These are phyloP conservation scores for Drosophila pseudoananassae DNA, from an alignment of 1,140 invertebrate species.

Conservation along the genomic window DNA sequence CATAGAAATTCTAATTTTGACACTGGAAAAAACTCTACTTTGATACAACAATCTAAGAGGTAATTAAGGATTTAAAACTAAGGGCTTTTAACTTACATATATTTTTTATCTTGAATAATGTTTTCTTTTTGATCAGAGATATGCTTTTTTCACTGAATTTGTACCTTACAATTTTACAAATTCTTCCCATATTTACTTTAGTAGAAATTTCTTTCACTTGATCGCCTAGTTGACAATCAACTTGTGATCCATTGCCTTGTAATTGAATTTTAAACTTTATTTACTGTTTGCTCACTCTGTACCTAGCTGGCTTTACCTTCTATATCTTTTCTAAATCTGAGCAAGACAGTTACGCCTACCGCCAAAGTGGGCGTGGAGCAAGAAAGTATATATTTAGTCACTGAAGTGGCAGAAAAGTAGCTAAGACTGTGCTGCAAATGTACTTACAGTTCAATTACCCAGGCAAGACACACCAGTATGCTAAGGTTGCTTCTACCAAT, in stretches of 20 bases:
- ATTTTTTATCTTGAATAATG: too few species aligned
- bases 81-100: too few species aligned
- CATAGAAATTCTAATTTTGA: neutral
- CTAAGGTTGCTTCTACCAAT: constrained; percentile 4
- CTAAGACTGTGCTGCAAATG: constrained; percentile 28
- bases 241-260: constrained; percentile 72
- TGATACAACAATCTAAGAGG: neutral
- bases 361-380: constrained; percentile 11
- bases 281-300: constrained; percentile 62
- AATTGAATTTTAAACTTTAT: constrained; percentile 82
- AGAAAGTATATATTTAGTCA: constrained; percentile 5
- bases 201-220: constrained; percentile 11
- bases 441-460: constrained; percentile 81
- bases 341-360: constrained; percentile 28
- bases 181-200: neutral
- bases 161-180: neutral
- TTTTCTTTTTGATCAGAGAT: too few species aligned
- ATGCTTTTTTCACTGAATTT: too few species aligned
- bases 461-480: constrained; percentile 33
- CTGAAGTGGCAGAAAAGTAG: neutral
- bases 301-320: neutral
- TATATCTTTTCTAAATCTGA: constrained; percentile 1
- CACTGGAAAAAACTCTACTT: neutral
- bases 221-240: constrained; percentile 57
- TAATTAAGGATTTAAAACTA: too few species aligned